Percentiles rank a stretch among this genome's conserved stretches.
Conservation (phyloP, 2,888 invertebrate species). For the Adelognathus sp. region DNA sequence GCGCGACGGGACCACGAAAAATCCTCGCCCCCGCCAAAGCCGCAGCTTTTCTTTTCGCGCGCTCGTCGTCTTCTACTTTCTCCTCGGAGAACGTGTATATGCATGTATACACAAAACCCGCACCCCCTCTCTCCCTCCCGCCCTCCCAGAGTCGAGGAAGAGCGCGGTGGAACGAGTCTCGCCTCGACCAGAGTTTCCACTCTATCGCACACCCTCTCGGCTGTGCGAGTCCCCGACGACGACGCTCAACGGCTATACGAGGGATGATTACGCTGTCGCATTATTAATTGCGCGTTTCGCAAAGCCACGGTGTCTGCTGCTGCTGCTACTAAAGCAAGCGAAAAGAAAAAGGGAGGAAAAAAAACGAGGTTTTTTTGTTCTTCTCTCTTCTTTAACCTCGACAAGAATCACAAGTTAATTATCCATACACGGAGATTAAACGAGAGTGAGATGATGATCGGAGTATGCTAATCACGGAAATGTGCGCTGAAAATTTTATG, state of each 20-base stretch:
- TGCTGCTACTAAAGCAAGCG: too few species aligned
- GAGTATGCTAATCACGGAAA: not conserved
- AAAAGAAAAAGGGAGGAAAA: conserved; percentile 21
- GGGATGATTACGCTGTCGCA: conserved; percentile 55
- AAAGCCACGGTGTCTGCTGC: conserved; percentile 46
- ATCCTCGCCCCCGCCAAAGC: too few species aligned
- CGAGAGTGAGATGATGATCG: not conserved
- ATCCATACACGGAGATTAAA: conserved; percentile 10
- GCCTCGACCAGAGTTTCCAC: conserved; percentile 58
- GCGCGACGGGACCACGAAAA: conserved; percentile 17
- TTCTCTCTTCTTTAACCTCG: too few species aligned
- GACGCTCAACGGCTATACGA: conserved; percentile 47
- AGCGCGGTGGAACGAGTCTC: conserved; percentile 45
- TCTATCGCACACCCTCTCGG: conserved; percentile 61
- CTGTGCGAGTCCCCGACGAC: conserved; percentile 17
- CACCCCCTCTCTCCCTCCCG: too few species aligned
- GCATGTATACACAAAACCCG: too few species aligned
- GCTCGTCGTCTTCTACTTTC: conserved; percentile 27
- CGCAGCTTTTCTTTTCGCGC: conserved; percentile 38
- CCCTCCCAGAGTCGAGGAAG: conserved; percentile 30
- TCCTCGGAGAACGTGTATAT: not conserved
- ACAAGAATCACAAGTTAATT: conserved; percentile 48
- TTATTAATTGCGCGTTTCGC: conserved; percentile 64
- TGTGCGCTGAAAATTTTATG: too few species aligned
- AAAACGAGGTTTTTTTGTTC: conserved; percentile 3